Percentiles rank a stretch among this genome's conserved stretches.
phyloP scores from a whole-genome alignment of 2,797 vertebrate species.

The Galagoides demidoff region DNA sequence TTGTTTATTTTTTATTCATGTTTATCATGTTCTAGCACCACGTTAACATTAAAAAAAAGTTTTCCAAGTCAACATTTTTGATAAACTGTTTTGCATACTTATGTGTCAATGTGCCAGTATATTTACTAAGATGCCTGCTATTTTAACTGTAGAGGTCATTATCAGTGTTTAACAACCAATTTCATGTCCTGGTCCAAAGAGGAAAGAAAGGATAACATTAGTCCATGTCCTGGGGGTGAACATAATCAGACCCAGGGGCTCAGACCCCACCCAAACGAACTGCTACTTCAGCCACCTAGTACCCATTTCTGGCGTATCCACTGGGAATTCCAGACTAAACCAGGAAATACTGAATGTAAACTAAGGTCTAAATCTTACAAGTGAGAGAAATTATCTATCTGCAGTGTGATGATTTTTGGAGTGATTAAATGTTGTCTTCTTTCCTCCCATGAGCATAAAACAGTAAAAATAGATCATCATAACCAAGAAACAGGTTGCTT shows the following conservation, averaged over 20 bases:
- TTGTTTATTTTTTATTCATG: too few relatives aligned
- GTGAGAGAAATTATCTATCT: background rate
- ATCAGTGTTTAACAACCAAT: background rate
- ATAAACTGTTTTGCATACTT: background rate
- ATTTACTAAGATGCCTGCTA: background rate
- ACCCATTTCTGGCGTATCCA: background rate
- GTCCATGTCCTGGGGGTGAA: background rate
- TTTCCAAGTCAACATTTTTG: background rate
- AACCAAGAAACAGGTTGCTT: slow-evolving; percentile 5
- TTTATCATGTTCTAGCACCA: too few relatives aligned
- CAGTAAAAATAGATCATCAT: background rate
- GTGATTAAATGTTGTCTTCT: background rate
- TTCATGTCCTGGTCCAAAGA: background rate
- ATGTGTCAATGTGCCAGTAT: background rate
- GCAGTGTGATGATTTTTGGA: background rate
- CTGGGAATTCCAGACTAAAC: background rate
- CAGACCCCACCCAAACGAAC: background rate
- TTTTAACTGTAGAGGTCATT: background rate
- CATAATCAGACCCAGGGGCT: background rate
- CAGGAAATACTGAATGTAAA: background rate
- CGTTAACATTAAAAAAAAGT: too few relatives aligned
- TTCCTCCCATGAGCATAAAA: background rate
- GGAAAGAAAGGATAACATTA: background rate
- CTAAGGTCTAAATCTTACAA: slow-evolving; percentile 3
- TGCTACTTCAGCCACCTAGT: background rate